Conservation (phyloP, 1,140 invertebrate genomes). For the Ceratina calcarata region DNA sequence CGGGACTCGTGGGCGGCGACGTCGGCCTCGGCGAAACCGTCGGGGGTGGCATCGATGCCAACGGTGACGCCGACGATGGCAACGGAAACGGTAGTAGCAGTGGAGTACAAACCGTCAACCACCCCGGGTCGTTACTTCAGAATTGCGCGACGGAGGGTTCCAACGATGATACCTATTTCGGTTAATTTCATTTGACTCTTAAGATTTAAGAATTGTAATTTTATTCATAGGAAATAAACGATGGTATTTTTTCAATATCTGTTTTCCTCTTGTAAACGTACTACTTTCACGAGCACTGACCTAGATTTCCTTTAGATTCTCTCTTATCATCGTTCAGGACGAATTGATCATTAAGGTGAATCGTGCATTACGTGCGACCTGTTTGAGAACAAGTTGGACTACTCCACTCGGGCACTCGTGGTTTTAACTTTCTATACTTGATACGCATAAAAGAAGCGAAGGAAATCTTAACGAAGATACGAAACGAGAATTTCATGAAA, state of each 20-base stretch:
- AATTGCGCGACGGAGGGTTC: constrained; percentile 64
- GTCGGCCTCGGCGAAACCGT: background rate
- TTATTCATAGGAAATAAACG: constrained; percentile 65
- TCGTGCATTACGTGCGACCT: no score
- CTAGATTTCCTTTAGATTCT: no score
- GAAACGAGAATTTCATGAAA: no score
- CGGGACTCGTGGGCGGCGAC: background rate
- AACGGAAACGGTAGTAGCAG: background rate
- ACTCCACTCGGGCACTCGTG: no score
- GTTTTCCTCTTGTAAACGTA: background rate
- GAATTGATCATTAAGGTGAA: no score
- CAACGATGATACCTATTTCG: constrained; percentile 61
- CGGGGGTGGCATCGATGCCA: background rate
- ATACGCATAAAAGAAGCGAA: no score
- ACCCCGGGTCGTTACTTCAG: constrained; percentile 50
- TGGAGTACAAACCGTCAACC: constrained; percentile 25
- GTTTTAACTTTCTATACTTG: no score
- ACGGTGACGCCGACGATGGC: background rate
- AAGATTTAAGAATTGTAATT: constrained; percentile 62
- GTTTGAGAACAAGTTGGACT: no score
- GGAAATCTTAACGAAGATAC: no score
- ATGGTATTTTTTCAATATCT: constrained; percentile 62
- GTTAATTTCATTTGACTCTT: constrained; percentile 57
- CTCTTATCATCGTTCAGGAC: no score
- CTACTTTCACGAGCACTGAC: no score